Evolutionary conservation across 2,113 vertebrate species (phyloP).

Genomic region (Grammomys dolichurus): DNA sequence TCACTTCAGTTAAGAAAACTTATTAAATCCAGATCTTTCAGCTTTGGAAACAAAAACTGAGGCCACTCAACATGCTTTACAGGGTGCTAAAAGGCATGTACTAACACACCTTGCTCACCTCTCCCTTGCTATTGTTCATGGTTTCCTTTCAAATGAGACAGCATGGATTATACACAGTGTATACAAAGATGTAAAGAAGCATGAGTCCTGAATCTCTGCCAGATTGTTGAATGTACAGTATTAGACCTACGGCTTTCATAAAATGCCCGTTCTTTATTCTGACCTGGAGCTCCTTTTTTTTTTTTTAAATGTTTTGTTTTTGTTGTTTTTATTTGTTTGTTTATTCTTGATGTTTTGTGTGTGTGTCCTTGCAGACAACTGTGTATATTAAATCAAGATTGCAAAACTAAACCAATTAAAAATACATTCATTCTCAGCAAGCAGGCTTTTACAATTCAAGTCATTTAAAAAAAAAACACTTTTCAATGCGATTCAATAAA

Average conservation of each 20-base stretch:
- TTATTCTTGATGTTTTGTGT: background rate
- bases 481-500: slow-evolving; percentile 65
- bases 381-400: slow-evolving; percentile 68
- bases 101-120: background rate
- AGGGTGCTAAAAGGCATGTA: background rate
- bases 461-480: slow-evolving; percentile 58
- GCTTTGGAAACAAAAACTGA: background rate
- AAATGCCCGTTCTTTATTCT: slow-evolving; percentile 61
- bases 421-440: slow-evolving; percentile 57
- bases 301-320: background rate
- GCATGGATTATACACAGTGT: slow-evolving; percentile 45
- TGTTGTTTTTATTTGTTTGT: too few species aligned
- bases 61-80: background rate
- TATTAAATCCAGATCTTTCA: slow-evolving; percentile 11
- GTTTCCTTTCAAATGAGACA: slow-evolving; percentile 15
- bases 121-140: background rate
- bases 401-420: slow-evolving; percentile 65
- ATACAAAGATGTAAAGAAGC: slow-evolving; percentile 61
- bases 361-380: slow-evolving; percentile 9
- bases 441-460: slow-evolving; percentile 38
- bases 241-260: slow-evolving; percentile 57
- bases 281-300: slow-evolving; percentile 44
- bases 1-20: slow-evolving; percentile 31
- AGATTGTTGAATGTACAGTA: slow-evolving; percentile 59
- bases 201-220: slow-evolving; percentile 3